These are phyloP conservation scores for Geophilus truncorum DNA, from an alignment of 2,888 invertebrate species.

Conservation along the genomic window DNA sequence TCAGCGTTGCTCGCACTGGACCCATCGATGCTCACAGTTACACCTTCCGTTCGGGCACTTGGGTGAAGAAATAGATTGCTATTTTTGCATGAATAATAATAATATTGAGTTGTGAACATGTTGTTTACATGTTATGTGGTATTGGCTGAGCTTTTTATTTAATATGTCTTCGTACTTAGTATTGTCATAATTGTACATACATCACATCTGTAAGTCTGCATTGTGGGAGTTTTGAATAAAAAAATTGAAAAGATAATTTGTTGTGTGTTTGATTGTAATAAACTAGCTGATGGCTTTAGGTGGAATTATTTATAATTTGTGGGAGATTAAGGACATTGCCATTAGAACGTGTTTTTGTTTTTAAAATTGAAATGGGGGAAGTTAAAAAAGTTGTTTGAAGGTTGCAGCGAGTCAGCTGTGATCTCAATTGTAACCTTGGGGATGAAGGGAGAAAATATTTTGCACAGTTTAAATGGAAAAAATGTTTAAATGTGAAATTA, in stretches of 20 bases:
- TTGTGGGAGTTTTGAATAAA: not conserved
- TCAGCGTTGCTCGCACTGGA: conserved; percentile 19
- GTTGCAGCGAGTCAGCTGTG: not conserved
- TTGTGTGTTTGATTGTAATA: not conserved
- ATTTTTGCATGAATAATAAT: not conserved
- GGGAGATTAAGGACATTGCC: too few species aligned
- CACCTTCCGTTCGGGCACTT: conserved; percentile 22
- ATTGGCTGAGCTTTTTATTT: not conserved
- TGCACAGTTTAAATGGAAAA: not conserved
- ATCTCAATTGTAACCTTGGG: not conserved
- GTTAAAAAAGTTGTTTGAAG: not conserved
- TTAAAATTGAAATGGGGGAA: not conserved
- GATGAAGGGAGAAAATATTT: not conserved
- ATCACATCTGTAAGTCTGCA: conserved; percentile 22
- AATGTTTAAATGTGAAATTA: too few species aligned
- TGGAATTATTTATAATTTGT: too few species aligned
- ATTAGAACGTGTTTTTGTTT: too few species aligned
- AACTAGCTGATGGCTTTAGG: not conserved
- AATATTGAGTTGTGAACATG: not conserved
- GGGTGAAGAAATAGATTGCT: conserved; percentile 4
- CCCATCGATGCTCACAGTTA: conserved; percentile 28
- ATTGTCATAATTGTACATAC: conserved; percentile 7
- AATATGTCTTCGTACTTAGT: not conserved
- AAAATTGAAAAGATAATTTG: not conserved
- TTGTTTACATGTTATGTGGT: not conserved